Evolutionary conservation across 2,113 vertebrate species (phyloP).

Genomic region (Fulica atra): DNA sequence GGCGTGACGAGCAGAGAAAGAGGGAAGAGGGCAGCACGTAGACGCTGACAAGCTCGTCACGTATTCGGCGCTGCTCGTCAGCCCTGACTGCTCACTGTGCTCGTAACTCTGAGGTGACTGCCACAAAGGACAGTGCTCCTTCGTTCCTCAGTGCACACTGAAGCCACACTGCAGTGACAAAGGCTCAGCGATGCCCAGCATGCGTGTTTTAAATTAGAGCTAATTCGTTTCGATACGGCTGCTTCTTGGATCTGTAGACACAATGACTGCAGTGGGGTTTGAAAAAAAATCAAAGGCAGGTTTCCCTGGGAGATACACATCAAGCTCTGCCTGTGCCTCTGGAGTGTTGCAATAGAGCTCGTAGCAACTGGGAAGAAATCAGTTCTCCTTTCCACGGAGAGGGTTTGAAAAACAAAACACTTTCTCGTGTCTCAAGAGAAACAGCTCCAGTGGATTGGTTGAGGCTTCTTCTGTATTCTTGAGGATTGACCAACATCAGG

Average conservation of each 20-base stretch:
- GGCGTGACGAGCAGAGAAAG: background rate
- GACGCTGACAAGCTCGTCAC: background rate
- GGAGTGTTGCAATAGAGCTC: background rate
- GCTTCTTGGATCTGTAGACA: background rate
- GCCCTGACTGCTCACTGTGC: background rate
- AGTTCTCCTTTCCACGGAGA: background rate
- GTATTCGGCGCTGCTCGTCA: background rate
- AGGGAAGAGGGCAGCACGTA: background rate
- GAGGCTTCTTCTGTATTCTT: background rate
- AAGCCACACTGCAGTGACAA: background rate
- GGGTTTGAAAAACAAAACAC: slow-evolving; percentile 6
- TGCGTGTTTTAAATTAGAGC: slow-evolving; percentile 25
- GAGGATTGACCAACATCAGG: background rate
- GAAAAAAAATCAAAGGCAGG: slow-evolving; percentile 28
- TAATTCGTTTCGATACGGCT: background rate
- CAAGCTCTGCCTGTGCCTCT: background rate
- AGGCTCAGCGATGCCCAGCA: background rate
- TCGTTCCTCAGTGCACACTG: background rate
- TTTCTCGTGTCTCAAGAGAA: background rate
- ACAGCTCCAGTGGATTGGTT: background rate
- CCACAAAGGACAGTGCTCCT: background rate
- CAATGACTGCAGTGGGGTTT: background rate
- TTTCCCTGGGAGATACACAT: slow-evolving; percentile 48
- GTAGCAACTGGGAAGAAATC: background rate
- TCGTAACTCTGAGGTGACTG: background rate